Base-by-base conservation (phyloP, 2,797 vertebrate species). In the Chelidonichthys spinosus region DNA sequence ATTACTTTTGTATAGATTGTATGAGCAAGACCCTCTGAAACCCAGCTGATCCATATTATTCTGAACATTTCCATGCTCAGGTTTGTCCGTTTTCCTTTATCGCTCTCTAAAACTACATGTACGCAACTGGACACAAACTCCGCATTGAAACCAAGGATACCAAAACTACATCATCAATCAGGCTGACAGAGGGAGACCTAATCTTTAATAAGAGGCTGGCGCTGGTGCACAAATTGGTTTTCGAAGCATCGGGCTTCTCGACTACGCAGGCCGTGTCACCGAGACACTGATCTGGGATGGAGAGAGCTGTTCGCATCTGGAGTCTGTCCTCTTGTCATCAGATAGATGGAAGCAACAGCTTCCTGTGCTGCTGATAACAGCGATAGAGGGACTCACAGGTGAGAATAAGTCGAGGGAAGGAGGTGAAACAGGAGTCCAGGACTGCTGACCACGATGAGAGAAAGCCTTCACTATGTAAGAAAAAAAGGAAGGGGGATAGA, bases 241-340 rank as follows among this genome's bases (percentile, higher is more conserved):
- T 71, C 92, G 94, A 94, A 94, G 92, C 92, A 93, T 92, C 89
- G 83, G 90, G 92, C 93, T 76, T 81, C 92, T 75, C 89, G 95
- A 96, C 94, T 94, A 76, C 80, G 83, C 84, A 93, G 93, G 93
- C 96, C 96, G 96, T 96, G 96, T 96, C 95, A 96, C 76, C 86
- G 87, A 78, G 95, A 95, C 95, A 95, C 77, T 59, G 69, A 94
- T 94, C 65, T 82, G 55, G 63, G 82, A 89, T 78, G 74, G 60
- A 93, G 92, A 92, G 93, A 93, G 94, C 93, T 93, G 94, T 95
- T 95, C 94, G 96, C 97, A 97, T 98, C 96, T 98, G 96, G 95
- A 95, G 58, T 94, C 94, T 95, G 92, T 93, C 94, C 94, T 93
- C 90, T 89, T 82, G 94, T 86, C 95, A 94, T 94, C 95, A 96